Evolutionary conservation across 2,888 invertebrate species (phyloP), one percentile per base, ranked within the genome.

Genomic region (Stenolophus ochropezus): DNA sequence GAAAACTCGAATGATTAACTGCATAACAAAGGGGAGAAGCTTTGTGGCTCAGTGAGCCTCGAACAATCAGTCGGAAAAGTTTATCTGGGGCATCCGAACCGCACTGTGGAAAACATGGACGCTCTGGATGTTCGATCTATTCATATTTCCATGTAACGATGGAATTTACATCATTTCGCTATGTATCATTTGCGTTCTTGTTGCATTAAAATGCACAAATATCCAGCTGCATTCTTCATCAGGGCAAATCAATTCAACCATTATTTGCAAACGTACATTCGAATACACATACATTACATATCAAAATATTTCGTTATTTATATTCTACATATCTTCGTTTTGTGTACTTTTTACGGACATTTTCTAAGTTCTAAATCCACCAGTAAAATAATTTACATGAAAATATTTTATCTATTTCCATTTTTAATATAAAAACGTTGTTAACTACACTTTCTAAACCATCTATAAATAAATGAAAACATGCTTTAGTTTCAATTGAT

Each of bases 1-100:
- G 61, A 61, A 61, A 61, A 61, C 61, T 8, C 42, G 18, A 69
- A 69, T 69, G 65, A 33, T 33, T 69, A 69, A 69, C 61, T 69
- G 33, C 65, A 69, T 69, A 65, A 69, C 65, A 33, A 69, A 69
- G 4, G 65, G 23, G 18, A 4, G 33, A 33, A 11, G 21, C 25
- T 23, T 61, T 61, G 27, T 27, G 27, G 65, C 14, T 18, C 65
- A 69, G 8, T 42, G 33, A 42, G 11, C 33, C 33, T 42, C 8
- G 33, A 42, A 42, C 33, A 42, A 42, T 42, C 33, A 42, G 33
- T 42, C 33, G 33, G 33, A 42, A 42, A 42, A 42, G 33, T 42
- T 42, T 42, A 42, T 42, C 33, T 42, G 33, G 33, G 2, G 8
- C 33, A 11, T 42, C 11, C 33, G 33, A 42, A 42, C 4, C 33